A percentile compares a stretch with the other conserved stretches of the same genome.
Evolutionary conservation across 2,797 vertebrate genomes (phyloP).

Genomic region (Poecilia picta): DNA sequence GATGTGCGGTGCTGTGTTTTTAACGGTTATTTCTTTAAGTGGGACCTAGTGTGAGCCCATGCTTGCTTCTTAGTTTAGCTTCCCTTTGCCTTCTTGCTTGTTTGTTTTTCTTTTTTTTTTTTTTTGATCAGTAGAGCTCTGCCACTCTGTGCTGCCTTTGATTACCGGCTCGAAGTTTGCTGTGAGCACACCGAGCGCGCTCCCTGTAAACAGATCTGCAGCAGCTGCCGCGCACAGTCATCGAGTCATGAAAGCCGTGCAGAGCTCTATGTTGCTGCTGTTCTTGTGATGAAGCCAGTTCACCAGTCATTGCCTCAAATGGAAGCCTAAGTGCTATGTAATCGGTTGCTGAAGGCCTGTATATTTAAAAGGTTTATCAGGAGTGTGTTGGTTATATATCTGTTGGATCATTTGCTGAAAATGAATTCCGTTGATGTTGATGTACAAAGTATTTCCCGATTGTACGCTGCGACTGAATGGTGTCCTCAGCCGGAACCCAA

Average conservation of each 20-base stretch:
- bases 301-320: slow-evolving; percentile 18
- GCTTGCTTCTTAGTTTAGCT: slow-evolving; percentile 24
- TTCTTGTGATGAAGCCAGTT: background rate
- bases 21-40: slow-evolving; percentile 13
- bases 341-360: background rate
- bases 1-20: slow-evolving; percentile 16
- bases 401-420: background rate
- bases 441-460: slow-evolving; percentile 4
- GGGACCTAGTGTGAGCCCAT: slow-evolving; percentile 10
- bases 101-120: background rate
- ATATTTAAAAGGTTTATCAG: background rate
- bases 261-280: slow-evolving; percentile 3
- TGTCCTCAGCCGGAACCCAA: slow-evolving; percentile 15
- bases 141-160: slow-evolving; percentile 39
- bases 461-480: slow-evolving; percentile 17
- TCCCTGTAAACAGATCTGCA: slow-evolving; percentile 43
- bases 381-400: background rate
- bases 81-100: background rate
- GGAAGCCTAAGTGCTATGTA: slow-evolving; percentile 3
- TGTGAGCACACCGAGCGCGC: slow-evolving; percentile 20
- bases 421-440: too few species aligned
- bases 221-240: slow-evolving; percentile 33
- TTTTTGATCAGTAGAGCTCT: slow-evolving; percentile 30
- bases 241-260: slow-evolving; percentile 22
- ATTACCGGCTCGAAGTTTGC: slow-evolving; percentile 51